Evolutionary conservation across 2,888 invertebrate genomes (phyloP).

Genomic region (Leptogaster cylindrica): DNA sequence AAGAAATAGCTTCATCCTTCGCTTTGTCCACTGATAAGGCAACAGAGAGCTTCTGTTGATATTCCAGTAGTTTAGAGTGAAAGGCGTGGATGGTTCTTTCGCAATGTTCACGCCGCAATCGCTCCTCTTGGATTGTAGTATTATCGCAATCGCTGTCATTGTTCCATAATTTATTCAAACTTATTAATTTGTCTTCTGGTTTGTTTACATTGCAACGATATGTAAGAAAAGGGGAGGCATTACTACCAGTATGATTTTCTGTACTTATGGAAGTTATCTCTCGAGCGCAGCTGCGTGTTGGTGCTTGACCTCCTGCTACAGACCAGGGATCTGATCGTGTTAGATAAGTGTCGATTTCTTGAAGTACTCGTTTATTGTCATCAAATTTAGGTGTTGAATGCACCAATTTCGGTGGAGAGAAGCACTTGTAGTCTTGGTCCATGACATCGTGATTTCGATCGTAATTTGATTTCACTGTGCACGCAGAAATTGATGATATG

Average conservation of each 20-base stretch:
- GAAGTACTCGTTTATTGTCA: conserved; percentile 8
- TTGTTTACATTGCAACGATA: background rate
- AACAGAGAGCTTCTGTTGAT: conserved; percentile 80
- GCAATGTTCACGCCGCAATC: conserved; percentile 74
- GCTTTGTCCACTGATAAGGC: conserved; percentile 78
- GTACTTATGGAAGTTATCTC: background rate
- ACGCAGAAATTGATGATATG: conserved; percentile 57
- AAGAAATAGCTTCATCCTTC: conserved; percentile 73
- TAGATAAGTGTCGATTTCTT: conserved; percentile 60
- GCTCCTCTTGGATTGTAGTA: conserved; percentile 75
- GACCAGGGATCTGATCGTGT: background rate
- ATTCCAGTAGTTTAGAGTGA: conserved; percentile 75
- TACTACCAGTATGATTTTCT: background rate
- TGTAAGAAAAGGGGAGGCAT: background rate
- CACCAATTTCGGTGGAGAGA: background rate
- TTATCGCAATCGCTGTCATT: conserved; percentile 50
- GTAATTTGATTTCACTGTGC: background rate
- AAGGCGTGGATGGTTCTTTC: conserved; percentile 77
- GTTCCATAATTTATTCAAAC: conserved; percentile 59
- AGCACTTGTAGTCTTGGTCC: background rate
- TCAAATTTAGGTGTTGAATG: conserved; percentile 59
- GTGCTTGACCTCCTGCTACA: conserved; percentile 44
- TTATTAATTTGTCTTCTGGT: conserved; percentile 55
- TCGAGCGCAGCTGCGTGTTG: background rate
- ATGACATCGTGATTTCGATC: background rate